phyloP scores from a whole-genome alignment of 2,797 vertebrate species.

The Enteromius thamalakanensis region DNA sequence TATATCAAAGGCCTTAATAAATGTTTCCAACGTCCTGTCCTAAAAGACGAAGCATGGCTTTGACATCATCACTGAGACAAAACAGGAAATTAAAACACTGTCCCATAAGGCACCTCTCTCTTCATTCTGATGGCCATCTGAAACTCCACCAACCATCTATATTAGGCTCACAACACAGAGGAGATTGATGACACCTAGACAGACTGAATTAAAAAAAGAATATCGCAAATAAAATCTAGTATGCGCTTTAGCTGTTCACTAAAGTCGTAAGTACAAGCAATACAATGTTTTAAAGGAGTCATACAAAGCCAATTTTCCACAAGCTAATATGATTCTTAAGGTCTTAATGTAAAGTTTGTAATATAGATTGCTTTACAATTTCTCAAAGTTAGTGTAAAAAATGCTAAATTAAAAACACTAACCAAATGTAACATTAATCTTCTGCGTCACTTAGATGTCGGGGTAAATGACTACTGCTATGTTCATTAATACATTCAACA shows the following conservation, averaged over 20 bases:
- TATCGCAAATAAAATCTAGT: constrained; percentile 23
- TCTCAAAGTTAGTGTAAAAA: no score
- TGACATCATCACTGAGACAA: constrained; percentile 53
- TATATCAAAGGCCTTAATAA: constrained; percentile 19
- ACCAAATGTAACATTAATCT: no score
- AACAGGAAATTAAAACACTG: constrained; percentile 77
- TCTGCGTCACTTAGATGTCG: no score
- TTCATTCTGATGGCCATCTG: constrained; percentile 65
- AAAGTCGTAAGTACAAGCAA: neutral
- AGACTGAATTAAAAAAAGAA: constrained; percentile 40
- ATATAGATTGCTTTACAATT: no score
- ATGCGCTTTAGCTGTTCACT: constrained; percentile 15
- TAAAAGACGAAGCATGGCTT: constrained; percentile 38
- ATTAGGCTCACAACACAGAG: constrained; percentile 59
- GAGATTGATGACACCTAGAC: constrained; percentile 61
- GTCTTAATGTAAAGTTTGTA: no score
- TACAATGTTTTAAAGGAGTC: neutral
- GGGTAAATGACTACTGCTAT: no score
- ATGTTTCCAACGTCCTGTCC: neutral
- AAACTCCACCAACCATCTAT: constrained; percentile 46
- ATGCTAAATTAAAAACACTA: no score
- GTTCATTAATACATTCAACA: no score
- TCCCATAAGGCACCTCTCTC: constrained; percentile 54
- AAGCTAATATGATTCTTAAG: no score
- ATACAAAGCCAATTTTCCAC: no score